phyloP scores from a whole-genome alignment of 92 coral and sea anemone species.

The Desmophyllum pertusum region DNA sequence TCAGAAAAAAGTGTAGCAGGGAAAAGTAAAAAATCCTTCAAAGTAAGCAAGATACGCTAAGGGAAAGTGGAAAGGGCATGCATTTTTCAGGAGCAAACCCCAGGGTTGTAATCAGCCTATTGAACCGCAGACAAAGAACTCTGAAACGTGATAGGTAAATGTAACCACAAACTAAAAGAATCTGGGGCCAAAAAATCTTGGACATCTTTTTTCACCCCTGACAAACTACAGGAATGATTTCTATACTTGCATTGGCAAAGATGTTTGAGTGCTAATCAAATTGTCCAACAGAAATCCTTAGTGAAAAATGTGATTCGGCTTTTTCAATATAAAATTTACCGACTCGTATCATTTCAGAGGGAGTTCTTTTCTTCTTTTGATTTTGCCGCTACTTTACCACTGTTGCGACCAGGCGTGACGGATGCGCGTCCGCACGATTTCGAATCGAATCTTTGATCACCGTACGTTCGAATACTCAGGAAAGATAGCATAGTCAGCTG shows the following conservation, averaged over 20 bases:
- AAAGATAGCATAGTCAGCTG: not conserved
- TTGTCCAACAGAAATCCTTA: not conserved
- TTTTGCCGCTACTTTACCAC: conserved; percentile 51
- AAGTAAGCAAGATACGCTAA: not conserved
- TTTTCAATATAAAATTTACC: not conserved
- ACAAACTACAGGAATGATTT: conserved; percentile 29
- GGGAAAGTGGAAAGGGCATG: conserved; percentile 23
- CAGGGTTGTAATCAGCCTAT: conserved; percentile 33
- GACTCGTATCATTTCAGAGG: conserved; percentile 26
- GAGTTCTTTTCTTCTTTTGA: conserved; percentile 43
- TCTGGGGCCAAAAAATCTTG: conserved; percentile 27
- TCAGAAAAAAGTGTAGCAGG: not conserved
- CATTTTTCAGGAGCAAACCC: conserved; percentile 26
- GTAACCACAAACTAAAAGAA: conserved; percentile 44
- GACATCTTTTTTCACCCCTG: conserved; percentile 10
- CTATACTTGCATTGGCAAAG: not conserved
- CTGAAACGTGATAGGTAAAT: conserved; percentile 46
- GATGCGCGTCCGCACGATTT: conserved; percentile 38
- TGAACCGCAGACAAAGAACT: conserved; percentile 41
- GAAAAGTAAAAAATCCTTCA: no score
- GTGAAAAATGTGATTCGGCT: not conserved
- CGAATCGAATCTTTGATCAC: conserved; percentile 31
- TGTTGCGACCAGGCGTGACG: conserved; percentile 55
- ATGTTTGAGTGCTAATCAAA: conserved; percentile 8
- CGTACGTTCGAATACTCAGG: not conserved